phyloP scores from a whole-genome alignment of 1,140 invertebrate species.

The Drosophila mojavensis region DNA sequence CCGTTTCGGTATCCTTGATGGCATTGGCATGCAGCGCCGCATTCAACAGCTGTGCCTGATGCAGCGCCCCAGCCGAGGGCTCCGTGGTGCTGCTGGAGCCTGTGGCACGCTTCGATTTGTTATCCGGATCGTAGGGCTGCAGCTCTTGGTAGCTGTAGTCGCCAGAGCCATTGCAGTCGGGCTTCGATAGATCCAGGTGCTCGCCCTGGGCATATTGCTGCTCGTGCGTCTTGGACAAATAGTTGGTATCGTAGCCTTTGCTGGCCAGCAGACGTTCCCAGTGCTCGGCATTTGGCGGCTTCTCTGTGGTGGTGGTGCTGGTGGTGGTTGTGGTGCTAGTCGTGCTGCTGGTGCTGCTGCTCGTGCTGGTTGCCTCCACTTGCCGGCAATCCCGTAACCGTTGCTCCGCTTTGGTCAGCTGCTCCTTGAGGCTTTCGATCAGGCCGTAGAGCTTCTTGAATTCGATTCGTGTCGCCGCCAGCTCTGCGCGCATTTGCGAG shows the following conservation, averaged over 20 bases:
- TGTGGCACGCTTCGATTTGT: slow-evolving; percentile 38
- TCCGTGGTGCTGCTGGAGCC: slow-evolving; percentile 1
- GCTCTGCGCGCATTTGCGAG: background rate
- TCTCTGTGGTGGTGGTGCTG: slow-evolving; percentile 5
- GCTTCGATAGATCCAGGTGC: slow-evolving; percentile 34
- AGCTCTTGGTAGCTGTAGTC: slow-evolving; percentile 51
- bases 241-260: slow-evolving; percentile 68
- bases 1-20: background rate
- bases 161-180: slow-evolving; percentile 19
- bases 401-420: slow-evolving; percentile 25
- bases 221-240: slow-evolving; percentile 42
- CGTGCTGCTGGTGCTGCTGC: slow-evolving; percentile 3
- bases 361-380: background rate
- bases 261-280: slow-evolving; percentile 65
- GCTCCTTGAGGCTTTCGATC: slow-evolving; percentile 19
- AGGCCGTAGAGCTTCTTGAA: slow-evolving; percentile 34
- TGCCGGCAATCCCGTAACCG: slow-evolving; percentile 13
- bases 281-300: background rate
- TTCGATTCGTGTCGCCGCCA: slow-evolving; percentile 10
- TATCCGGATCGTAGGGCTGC: slow-evolving; percentile 39
- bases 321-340: background rate
- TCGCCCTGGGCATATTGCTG: slow-evolving; percentile 40
- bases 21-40: slow-evolving; percentile 29
- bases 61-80: slow-evolving; percentile 10
- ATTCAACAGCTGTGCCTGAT: slow-evolving; percentile 55